phyloP scores from a whole-genome alignment of 2,888 invertebrate species.

The Pandemis cinnamomeana region DNA sequence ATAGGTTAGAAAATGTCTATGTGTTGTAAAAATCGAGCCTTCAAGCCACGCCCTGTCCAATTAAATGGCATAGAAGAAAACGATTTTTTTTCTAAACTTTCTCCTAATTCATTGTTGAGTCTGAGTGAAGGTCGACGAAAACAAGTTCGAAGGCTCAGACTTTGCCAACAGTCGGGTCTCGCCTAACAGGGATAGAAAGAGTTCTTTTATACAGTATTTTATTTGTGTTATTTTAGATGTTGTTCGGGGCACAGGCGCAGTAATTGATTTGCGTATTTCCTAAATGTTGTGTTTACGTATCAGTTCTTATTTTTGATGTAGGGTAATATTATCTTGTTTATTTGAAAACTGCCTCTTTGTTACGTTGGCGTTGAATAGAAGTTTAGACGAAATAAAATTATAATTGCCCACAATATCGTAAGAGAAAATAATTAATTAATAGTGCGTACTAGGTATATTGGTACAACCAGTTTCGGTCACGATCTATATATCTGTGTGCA shows the following conservation, averaged over 20 bases:
- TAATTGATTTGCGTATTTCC: background rate
- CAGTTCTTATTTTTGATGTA: no score
- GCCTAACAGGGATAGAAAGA: slow-evolving; percentile 45
- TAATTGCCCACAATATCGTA: no score
- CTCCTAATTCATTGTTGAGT: slow-evolving; percentile 24
- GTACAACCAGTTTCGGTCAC: no score
- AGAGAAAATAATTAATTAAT: no score
- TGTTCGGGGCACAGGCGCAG: background rate
- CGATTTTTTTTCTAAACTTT: slow-evolving; percentile 33
- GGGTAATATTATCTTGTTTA: no score
- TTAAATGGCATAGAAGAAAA: slow-evolving; percentile 17
- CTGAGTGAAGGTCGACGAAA: slow-evolving; percentile 41
- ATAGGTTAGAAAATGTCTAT: background rate
- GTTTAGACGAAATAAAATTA: no score
- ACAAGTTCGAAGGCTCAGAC: slow-evolving; percentile 45
- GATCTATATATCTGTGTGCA: no score
- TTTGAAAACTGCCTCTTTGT: no score
- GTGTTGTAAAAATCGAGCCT: background rate
- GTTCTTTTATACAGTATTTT: slow-evolving; percentile 31
- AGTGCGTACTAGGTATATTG: no score
- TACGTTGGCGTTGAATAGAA: no score
- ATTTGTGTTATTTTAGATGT: slow-evolving; percentile 3
- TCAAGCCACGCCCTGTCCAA: slow-evolving; percentile 3
- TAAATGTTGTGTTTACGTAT: background rate
- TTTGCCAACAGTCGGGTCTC: slow-evolving; percentile 40